Conservation (phyloP, 2,113 vertebrate species). For the Clarias magur region DNA sequence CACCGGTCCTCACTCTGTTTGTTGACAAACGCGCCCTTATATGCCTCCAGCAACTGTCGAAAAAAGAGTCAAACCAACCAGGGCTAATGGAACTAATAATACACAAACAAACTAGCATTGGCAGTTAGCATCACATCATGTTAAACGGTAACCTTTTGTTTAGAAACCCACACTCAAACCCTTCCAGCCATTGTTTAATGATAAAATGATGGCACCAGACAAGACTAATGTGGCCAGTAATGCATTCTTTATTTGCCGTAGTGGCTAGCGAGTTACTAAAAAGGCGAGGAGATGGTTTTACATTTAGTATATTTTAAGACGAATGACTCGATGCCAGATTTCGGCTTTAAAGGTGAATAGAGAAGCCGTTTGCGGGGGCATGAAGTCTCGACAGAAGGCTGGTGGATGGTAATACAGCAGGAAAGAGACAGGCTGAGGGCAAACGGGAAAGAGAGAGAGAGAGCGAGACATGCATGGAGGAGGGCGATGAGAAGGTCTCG, state of each 20-base stretch:
- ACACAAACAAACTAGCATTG: not conserved
- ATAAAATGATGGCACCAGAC: not conserved
- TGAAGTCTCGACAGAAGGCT: slow-evolving; percentile 29
- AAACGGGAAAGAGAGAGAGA: not conserved
- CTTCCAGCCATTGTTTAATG: not conserved
- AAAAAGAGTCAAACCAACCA: not conserved
- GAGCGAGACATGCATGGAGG: not conserved
- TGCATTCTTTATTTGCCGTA: not conserved
- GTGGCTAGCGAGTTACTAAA: not conserved
- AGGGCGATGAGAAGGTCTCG: slow-evolving; percentile 35
- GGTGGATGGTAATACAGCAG: slow-evolving; percentile 37
- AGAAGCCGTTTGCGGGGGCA: slow-evolving; percentile 48
- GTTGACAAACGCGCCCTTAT: slow-evolving; percentile 29
- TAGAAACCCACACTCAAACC: not conserved
- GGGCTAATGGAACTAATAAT: not conserved
- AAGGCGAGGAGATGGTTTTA: slow-evolving; percentile 4
- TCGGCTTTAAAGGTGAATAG: slow-evolving; percentile 36
- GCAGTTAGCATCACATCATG: slow-evolving; percentile 2
- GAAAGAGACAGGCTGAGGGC: slow-evolving; percentile 28
- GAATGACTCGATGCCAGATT: slow-evolving; percentile 21
- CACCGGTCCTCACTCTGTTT: slow-evolving; percentile 7
- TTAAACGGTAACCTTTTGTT: not conserved
- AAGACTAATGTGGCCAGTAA: not conserved
- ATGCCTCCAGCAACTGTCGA: not conserved
- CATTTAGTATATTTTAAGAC: not conserved